phyloP scores from a whole-genome alignment of 64 coral and sea anemone species.

The Trachythela sp. region DNA sequence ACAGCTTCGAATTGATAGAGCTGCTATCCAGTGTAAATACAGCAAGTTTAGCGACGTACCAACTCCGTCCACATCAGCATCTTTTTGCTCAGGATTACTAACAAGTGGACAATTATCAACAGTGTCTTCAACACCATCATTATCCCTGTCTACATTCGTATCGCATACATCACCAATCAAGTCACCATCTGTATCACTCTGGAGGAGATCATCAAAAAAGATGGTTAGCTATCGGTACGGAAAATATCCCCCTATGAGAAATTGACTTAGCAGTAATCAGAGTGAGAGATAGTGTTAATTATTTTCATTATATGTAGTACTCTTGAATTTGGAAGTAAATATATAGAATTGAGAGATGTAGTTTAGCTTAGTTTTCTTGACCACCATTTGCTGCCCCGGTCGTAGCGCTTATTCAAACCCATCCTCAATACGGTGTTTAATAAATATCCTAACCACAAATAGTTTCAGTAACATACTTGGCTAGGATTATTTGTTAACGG shows the following conservation, averaged over 20 bases:
- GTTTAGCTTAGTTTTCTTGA: no score
- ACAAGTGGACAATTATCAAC: constrained; percentile 57
- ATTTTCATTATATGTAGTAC: no score
- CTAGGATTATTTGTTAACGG: neutral
- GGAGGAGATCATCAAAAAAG: neutral
- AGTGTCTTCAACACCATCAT: constrained; percentile 62
- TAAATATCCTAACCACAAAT: no score
- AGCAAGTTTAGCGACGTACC: constrained; percentile 12
- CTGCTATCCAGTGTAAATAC: neutral
- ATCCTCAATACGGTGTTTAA: no score
- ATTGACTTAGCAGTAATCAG: no score
- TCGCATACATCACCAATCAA: constrained; percentile 59
- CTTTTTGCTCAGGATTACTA: constrained; percentile 54
- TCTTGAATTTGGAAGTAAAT: no score
- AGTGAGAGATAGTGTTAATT: no score
- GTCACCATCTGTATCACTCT: constrained; percentile 58
- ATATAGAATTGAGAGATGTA: no score
- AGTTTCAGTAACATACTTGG: neutral
- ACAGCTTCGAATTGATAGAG: neutral
- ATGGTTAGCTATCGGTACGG: no score
- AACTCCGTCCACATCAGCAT: constrained; percentile 59
- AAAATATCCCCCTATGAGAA: no score
- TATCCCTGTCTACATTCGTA: constrained; percentile 45
- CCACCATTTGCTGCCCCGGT: no score
- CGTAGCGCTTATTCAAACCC: no score